Evolutionary conservation across 2,113 vertebrate genomes (phyloP).

Genomic region (Genyomyrus donnyi): DNA sequence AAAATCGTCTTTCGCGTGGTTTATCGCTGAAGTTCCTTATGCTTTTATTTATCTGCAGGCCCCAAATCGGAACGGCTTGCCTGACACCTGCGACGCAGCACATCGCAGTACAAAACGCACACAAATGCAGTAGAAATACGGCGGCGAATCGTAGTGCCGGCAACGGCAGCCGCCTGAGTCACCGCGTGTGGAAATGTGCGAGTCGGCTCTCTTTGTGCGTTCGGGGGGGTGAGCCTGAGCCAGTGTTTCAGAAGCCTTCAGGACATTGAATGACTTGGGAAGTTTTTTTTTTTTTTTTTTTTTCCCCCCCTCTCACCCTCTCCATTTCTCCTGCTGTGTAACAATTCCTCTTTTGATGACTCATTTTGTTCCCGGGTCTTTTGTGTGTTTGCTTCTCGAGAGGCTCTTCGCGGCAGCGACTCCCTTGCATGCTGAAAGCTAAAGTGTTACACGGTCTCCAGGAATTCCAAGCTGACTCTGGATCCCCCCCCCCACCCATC

Average conservation of each 20-base stretch:
- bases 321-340: slow-evolving; percentile 10
- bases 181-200: background rate
- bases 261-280: slow-evolving; percentile 29
- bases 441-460: slow-evolving; percentile 26
- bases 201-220: background rate
- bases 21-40: background rate
- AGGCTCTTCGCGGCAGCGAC: slow-evolving; percentile 12
- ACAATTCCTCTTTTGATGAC: slow-evolving; percentile 31
- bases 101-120: background rate
- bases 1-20: background rate
- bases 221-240: background rate
- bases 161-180: background rate
- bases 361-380: slow-evolving; percentile 28
- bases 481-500: background rate
- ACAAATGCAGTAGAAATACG: background rate
- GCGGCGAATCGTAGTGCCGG: background rate
- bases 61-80: background rate
- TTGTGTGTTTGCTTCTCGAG: slow-evolving; percentile 24
- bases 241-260: slow-evolving; percentile 23
- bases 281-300: slow-evolving; percentile 22
- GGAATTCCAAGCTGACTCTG: slow-evolving; percentile 15
- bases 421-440: slow-evolving; percentile 28
- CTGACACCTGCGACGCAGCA: background rate
- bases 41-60: background rate
- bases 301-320: background rate